These are phyloP conservation scores for Mythimna impura DNA, from an alignment of 2,888 invertebrate genomes.

Conservation along the genomic window DNA sequence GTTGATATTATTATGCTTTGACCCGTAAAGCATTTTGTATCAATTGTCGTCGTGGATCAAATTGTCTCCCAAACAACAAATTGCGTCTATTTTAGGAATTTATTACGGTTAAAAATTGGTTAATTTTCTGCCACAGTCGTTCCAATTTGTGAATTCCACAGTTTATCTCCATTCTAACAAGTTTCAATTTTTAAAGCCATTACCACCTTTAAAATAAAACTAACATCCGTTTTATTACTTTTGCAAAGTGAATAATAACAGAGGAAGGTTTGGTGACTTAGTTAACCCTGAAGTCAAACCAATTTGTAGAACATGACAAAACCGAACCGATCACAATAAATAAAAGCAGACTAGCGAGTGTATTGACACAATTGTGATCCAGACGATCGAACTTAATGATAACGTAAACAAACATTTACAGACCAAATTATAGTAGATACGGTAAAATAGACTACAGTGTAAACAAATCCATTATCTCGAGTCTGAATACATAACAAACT, in stretches of 20 bases:
- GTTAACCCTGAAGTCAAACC: background rate
- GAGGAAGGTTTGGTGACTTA: background rate
- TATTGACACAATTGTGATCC: background rate
- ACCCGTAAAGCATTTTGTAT: constrained; percentile 7
- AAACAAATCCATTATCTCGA: constrained; percentile 20
- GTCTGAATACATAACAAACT: background rate
- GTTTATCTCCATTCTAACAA: constrained; percentile 8
- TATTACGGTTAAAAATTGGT: background rate
- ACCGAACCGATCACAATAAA: background rate
- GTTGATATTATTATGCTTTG: constrained; percentile 18
- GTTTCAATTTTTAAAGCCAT: constrained; percentile 26
- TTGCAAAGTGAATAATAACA: constrained; percentile 13
- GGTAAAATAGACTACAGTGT: constrained; percentile 4
- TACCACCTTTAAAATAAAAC: constrained; percentile 3
- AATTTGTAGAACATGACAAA: background rate
- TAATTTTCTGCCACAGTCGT: background rate
- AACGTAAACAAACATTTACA: constrained; percentile 17
- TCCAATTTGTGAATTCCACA: background rate
- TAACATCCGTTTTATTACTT: background rate
- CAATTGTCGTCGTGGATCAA: background rate
- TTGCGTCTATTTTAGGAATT: background rate
- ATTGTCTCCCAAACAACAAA: background rate
- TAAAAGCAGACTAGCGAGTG: background rate
- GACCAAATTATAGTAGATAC: constrained; percentile 5
- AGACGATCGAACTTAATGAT: background rate